Base-by-base conservation (phyloP, 2,113 vertebrate species). In the Pipa parva region DNA sequence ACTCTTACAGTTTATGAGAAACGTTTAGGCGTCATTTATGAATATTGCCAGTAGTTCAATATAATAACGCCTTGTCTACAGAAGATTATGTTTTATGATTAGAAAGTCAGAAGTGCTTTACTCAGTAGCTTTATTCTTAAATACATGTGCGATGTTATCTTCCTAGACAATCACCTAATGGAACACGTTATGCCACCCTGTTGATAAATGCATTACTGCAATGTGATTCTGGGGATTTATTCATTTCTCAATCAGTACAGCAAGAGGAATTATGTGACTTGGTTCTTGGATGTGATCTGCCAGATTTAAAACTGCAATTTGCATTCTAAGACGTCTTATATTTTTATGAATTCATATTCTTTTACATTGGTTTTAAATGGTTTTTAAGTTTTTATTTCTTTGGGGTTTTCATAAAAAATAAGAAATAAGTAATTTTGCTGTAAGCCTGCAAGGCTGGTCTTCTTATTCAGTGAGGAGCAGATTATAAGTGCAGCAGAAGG, bases 401-500 rank as follows among this genome's bases (percentile, higher is more conserved):
- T 28, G 59, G 31, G 15, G 29, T 33, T 52, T 17, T 50, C 42
- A 36, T 59, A 31, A 37, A 60, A 60, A 60, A 65, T 49, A 49
- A 45, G 37, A 65, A 57, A 57, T 70, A 60, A 70, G 31, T 70
- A 31, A 70, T 61, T 61, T 70, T 70, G 59, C 58, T 61, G 50
- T 54, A 70, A 54, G 58, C 42, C 66, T 54, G 49, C 48, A 54
- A 52, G 66, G 57, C 66, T 61, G 66, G 66, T 70, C 66, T 61
- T 70, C 54, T 69, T 58, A 61, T 36, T 70, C 48, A 52, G 66
- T 31, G 58, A 61, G 58, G 24, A 61, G 42, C 57, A 70, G 66
- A 70, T 70, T 70, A 70, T 57, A 70, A 70, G 52, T 46, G 37
- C 52, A 65, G 66, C 66, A 61, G 57, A 70, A 70, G 66, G 58